These are phyloP conservation scores for Echinarachnius parma DNA, from an alignment of 53 echinoderm and acorn worm genomes.

Conservation along the genomic window DNA sequence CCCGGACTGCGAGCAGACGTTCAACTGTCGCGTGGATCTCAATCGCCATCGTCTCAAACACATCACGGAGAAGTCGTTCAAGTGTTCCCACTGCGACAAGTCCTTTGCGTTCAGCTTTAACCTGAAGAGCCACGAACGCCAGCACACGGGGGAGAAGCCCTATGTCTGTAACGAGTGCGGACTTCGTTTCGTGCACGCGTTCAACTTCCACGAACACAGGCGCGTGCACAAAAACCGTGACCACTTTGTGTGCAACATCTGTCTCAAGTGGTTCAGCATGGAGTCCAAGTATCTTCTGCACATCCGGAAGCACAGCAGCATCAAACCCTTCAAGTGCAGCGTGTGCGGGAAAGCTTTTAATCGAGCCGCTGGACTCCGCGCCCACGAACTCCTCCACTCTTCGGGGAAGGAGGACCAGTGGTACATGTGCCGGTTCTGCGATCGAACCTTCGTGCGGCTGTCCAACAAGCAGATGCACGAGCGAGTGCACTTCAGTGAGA, in stretches of 20 bases:
- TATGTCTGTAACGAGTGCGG: conserved; percentile 28
- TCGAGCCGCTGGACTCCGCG: conserved; percentile 30
- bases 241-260: conserved; percentile 26
- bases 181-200: conserved; percentile 20
- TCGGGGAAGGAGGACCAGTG: conserved; percentile 21
- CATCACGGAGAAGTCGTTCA: conserved; percentile 29
- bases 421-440: conserved; percentile 20
- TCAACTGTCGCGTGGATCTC: conserved; percentile 29
- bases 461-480: conserved; percentile 29
- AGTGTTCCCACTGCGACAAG: conserved; percentile 40
- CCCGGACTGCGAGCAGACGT: conserved; percentile 31
- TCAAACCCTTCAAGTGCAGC: conserved; percentile 32
- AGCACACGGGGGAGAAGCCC: conserved; percentile 27
- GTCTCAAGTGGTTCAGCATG: conserved; percentile 18
- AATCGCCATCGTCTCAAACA: conserved; percentile 34
- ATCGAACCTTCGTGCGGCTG: conserved; percentile 10
- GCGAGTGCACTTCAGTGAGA: conserved; percentile 15
- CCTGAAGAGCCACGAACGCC: conserved; percentile 31
- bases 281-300: conserved; percentile 35
- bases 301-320: conserved; percentile 33
- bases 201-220: conserved; percentile 30
- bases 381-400: conserved; percentile 40
- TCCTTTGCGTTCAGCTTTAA: conserved; percentile 46
- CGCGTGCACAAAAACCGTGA: conserved; percentile 1
- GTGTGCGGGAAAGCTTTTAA: conserved; percentile 38